These are phyloP conservation scores for Troides aeacus DNA, from an alignment of 2,888 invertebrate species.

Conservation along the genomic window DNA sequence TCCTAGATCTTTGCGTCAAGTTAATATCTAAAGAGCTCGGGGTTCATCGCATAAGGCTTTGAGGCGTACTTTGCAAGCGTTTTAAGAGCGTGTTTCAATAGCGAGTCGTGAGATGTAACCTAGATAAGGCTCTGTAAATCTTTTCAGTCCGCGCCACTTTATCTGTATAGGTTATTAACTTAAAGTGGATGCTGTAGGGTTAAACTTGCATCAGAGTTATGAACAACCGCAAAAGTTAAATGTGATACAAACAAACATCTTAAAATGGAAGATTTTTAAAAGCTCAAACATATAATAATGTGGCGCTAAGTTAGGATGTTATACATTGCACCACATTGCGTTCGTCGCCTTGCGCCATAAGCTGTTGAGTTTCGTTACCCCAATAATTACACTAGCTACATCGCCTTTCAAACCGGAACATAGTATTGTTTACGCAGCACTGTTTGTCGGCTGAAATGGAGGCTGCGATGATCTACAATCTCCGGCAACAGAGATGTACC, in stretches of 20 bases:
- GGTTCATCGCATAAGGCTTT: conserved; percentile 28
- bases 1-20: conserved; percentile 8
- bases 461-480: no score
- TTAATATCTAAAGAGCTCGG: conserved; percentile 26
- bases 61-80: conserved; percentile 30
- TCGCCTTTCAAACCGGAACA: no score
- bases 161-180: conserved; percentile 13
- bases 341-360: no score
- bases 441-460: no score
- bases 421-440: no score
- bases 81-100: conserved; percentile 44
- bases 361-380: no score
- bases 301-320: no score
- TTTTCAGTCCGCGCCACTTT: conserved; percentile 13
- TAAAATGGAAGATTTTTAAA: background rate
- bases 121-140: conserved; percentile 47
- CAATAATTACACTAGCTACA: no score
- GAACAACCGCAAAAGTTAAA: background rate
- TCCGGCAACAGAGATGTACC: no score
- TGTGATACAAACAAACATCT: background rate
- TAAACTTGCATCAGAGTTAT: background rate
- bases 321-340: no score
- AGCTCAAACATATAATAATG: background rate
- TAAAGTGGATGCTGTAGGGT: conserved; percentile 4
- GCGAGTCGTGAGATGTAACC: conserved; percentile 52